Evolutionary conservation across 2,113 vertebrate genomes (phyloP), one percentile per base, ranked within the genome.

Genomic region (Orthochromis indermauri): DNA sequence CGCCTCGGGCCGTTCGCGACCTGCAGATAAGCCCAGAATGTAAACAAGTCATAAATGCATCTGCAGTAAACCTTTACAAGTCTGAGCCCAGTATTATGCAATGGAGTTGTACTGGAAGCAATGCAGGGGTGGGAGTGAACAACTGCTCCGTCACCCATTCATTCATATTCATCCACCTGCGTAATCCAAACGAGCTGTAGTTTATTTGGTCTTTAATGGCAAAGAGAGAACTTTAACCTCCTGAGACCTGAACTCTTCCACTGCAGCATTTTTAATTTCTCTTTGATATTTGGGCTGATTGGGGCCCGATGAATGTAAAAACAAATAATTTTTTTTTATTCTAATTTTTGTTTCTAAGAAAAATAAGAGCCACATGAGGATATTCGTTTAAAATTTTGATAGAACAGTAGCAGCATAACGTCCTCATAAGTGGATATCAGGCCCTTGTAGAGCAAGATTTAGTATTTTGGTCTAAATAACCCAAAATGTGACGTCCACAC

Each of bases 31-130:
- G 88, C 82, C 68, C 81, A 6, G 63, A 92, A 93, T 90, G 89
- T 95, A 95, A 96, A 94, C 91, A 94, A 92, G 83, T 63, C 89
- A 79, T 88, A 84, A 92, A 92, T 82, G 86, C 89, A 93, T 94
- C 89, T 85, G 86, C 83, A 57, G 54, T 91, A 86, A 90, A 94
- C 86, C 59, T 93, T 93, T 93, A 93, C 89, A 87, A 83, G 90
- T 1, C 61, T n/a, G 63, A 86, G 55, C 76, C 83, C 87, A 63
- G 76, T 4, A 13, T 95, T 93, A 88, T 8, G 55, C 73, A 93
- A 92, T 5, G 3, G 42, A 71, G 33, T 17, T 71, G 45, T 84
- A 82, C 85, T 82, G 42, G 63, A 80, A 59, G 59, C 68, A 55
- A 51, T 21, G 40, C 57, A 66, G 55, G 51, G 57, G 54, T 3